A percentile compares a stretch with the other conserved stretches of the same genome.
phyloP scores from a whole-genome alignment of 2,797 vertebrate genomes.

The Pipistrellus kuhlii region DNA sequence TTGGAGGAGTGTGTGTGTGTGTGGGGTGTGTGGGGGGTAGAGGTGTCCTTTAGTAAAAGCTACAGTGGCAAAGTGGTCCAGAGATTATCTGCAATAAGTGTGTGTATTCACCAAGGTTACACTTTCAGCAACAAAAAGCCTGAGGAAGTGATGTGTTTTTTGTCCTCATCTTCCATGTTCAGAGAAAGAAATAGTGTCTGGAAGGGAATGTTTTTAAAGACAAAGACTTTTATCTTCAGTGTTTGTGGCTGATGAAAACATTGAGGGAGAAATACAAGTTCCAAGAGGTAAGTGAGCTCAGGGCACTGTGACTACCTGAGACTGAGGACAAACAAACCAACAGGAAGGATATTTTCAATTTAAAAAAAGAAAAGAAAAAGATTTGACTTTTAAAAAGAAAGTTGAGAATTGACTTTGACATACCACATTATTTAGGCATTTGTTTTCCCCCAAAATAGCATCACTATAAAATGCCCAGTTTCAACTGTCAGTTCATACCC shows the following conservation, averaged over 20 bases:
- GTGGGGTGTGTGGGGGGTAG: rapidly evolving
- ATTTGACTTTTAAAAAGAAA: slow-evolving; percentile 48
- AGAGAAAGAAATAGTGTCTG: background rate
- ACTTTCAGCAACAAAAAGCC: background rate
- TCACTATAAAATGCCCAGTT: slow-evolving; percentile 43
- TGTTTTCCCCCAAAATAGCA: background rate
- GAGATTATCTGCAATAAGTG: background rate
- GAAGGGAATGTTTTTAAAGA: slow-evolving; percentile 47
- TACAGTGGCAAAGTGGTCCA: background rate
- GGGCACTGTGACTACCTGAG: background rate
- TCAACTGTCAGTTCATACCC: background rate
- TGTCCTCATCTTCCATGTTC: slow-evolving; percentile 7
- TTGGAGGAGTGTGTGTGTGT: background rate
- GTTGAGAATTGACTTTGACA: background rate
- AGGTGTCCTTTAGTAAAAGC: background rate
- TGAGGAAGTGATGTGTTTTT: background rate
- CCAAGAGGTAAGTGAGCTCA: background rate
- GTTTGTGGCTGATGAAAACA: background rate
- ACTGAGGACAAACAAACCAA: slow-evolving; percentile 29
- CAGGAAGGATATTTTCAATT: background rate
- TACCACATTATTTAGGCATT: slow-evolving; percentile 21
- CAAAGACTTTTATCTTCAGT: slow-evolving; percentile 26
- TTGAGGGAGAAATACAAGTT: background rate
- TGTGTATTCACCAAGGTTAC: background rate
- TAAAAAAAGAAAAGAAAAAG: background rate